Evolutionary conservation across 2,113 vertebrate species (phyloP), one percentile per base, ranked within the genome.

Genomic region (Amphiprion percula): DNA sequence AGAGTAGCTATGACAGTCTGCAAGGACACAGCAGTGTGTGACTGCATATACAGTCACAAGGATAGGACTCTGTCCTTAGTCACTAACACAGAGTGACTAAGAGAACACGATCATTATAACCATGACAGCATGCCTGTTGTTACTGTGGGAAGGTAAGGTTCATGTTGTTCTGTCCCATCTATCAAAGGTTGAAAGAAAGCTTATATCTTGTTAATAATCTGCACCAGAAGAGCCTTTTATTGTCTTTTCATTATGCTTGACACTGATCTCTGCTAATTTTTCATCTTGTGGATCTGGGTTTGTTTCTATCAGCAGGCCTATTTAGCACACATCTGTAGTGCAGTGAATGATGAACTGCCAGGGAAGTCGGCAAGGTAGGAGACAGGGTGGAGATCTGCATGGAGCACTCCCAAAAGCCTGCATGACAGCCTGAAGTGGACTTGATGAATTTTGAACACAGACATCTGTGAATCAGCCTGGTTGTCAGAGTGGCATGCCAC

Each of bases 341-440:
- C 87, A 90, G 68, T 85, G 86, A 87, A 63, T 80, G 84, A 74
- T 90, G 90, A 79, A 58, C 73, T 77, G 76, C 90, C 83, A 74
- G 83, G 81, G 59, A 50, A 82, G 64, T 68, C 82, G 24, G 39
- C 23, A 86, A 89, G 87, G 87, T 90, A 88, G 84, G 87, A 83
- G 81, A 85, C 79, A 83, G 85, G 85, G 68, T 82, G 65, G 70
- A 80, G 53, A 77, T 68, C 80, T 91, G 89, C 87, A 91, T 89
- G 87, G 69, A 79, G 81, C 74, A 82, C 39, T 80, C 60, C 66
- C 69, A 54, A 52, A 77, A 54, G 67, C 70, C 83, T 88, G 87
- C 90, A 88, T 88, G 90, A 68, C 60, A 60, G 75, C 80, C 72
- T 79, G 41, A 37, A 61, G 41, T 11, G 64, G 74, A 77, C 72